Evolutionary conservation across 2,113 vertebrate species (phyloP).

Genomic region (Sinocyclocheilus rhinocerous): DNA sequence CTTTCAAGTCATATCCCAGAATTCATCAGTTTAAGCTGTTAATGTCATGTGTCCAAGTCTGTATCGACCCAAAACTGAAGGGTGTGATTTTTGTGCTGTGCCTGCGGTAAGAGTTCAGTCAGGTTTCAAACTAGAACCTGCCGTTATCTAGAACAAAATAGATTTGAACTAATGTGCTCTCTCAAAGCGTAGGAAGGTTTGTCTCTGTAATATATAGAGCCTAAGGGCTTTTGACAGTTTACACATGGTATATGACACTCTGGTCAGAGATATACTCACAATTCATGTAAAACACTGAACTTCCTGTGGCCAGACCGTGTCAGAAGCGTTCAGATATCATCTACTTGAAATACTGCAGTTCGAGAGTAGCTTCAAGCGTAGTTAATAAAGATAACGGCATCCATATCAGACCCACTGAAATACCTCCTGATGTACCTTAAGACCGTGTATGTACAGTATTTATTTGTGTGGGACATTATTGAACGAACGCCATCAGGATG

Average conservation of each 20-base stretch:
- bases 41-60: neutral
- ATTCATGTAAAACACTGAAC: neutral
- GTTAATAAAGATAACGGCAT: constrained; percentile 7
- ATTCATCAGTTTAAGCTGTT: neutral
- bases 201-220: neutral
- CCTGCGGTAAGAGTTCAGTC: neutral
- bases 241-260: neutral
- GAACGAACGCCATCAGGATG: neutral
- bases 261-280: neutral
- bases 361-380: neutral
- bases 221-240: neutral
- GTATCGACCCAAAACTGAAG: neutral
- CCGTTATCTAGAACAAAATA: neutral
- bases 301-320: neutral
- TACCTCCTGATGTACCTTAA: constrained; percentile 43
- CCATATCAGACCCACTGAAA: constrained; percentile 39
- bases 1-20: neutral
- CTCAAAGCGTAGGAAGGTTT: neutral
- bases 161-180: neutral
- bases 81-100: neutral
- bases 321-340: neutral
- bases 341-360: constrained; percentile 28
- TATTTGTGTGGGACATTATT: constrained; percentile 43
- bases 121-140: neutral
- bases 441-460: constrained; percentile 56